Percentiles rank a stretch among this genome's conserved stretches.
Conservation (phyloP, 2,888 invertebrate genomes). For the Drosophila multiciliata region DNA sequence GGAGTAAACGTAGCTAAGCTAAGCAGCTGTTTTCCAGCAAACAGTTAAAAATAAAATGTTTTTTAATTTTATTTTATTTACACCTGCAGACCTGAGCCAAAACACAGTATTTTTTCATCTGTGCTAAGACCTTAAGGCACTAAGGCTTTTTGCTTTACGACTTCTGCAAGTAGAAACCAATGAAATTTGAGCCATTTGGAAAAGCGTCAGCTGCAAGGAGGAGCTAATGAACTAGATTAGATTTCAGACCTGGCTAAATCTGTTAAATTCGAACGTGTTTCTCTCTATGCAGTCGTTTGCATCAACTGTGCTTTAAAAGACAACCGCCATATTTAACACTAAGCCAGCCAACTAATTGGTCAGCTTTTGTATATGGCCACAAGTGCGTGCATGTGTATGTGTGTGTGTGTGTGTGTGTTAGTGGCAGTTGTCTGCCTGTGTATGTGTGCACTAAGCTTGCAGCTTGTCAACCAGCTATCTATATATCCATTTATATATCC, state of each 20-base stretch:
- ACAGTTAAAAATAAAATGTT: neutral
- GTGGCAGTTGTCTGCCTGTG: neutral
- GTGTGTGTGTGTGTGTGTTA: constrained; percentile 9
- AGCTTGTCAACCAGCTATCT: constrained; percentile 33
- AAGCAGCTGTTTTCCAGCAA: too few relatives aligned
- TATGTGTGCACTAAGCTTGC: constrained; percentile 10
- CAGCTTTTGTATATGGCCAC: constrained; percentile 26
- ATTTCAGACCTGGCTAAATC: constrained; percentile 33
- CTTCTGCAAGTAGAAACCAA: constrained; percentile 1
- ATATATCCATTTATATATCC: constrained; percentile 35
- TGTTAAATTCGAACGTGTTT: constrained; percentile 23
- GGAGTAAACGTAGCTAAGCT: neutral
- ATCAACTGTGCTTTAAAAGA: constrained; percentile 35
- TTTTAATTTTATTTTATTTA: too few relatives aligned
- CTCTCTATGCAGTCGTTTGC: constrained; percentile 7
- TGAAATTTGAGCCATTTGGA: constrained; percentile 29
- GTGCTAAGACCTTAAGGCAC: constrained; percentile 8
- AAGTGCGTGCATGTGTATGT: constrained; percentile 7
- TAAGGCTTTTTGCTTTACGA: constrained; percentile 30
- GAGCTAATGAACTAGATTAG: constrained; percentile 67
- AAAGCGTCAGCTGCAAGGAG: constrained; percentile 52
- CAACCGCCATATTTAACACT: constrained; percentile 28
- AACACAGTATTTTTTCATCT: neutral
- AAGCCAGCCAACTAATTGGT: constrained; percentile 55
- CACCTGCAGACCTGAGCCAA: neutral